Conservation (phyloP, 2,888 invertebrate species). For the Xylota sylvarum region DNA sequence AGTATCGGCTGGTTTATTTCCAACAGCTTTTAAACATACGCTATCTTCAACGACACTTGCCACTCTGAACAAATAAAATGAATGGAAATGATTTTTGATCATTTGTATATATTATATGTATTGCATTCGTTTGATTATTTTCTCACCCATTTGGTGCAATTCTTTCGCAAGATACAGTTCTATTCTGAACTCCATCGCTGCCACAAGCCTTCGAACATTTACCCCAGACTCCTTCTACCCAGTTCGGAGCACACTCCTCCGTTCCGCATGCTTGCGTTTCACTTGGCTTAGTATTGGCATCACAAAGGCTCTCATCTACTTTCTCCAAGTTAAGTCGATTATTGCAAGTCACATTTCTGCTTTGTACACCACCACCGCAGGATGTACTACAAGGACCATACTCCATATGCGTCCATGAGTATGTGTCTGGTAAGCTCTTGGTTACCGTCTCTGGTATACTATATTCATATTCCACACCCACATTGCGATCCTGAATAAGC, state of each 20-base stretch:
- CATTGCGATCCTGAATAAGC: conserved; percentile 92
- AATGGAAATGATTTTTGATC: background rate
- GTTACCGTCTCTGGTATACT: conserved; percentile 91
- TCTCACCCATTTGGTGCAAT: conserved; percentile 89
- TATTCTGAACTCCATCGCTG: conserved; percentile 88
- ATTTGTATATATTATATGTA: background rate
- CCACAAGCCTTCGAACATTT: conserved; percentile 94
- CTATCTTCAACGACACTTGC: conserved; percentile 90
- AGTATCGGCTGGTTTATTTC: conserved; percentile 89
- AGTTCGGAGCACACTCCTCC: conserved; percentile 92
- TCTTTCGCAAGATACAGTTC: conserved; percentile 92
- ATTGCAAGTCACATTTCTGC: conserved; percentile 92
- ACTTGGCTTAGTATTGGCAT: conserved; percentile 90
- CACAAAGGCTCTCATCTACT: conserved; percentile 92
- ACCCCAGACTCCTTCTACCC: conserved; percentile 92
- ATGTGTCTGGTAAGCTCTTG: conserved; percentile 89
- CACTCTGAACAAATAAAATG: conserved; percentile 83
- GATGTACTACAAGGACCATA: conserved; percentile 93
- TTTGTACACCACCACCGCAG: conserved; percentile 96
- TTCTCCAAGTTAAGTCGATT: conserved; percentile 89
- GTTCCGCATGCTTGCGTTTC: conserved; percentile 90
- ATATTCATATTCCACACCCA: conserved; percentile 95
- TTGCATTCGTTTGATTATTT: background rate
- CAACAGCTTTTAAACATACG: conserved; percentile 89
- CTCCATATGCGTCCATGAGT: conserved; percentile 90